Base-by-base conservation (phyloP, 2,888 invertebrate genomes). In the Andrena marginata region DNA sequence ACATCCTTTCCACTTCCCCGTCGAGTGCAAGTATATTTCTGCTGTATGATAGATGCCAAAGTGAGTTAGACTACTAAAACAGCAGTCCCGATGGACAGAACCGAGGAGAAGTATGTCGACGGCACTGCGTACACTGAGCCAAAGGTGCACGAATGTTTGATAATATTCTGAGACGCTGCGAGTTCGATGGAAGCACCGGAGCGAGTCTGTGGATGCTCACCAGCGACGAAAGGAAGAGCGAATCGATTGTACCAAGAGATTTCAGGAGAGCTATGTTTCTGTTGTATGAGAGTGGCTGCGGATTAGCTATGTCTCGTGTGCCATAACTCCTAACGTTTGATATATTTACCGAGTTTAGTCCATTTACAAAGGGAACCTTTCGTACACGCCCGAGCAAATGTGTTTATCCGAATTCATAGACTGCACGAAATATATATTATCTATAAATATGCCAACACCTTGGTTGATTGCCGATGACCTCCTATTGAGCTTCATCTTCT, bases 351-450 rank as follows among this genome's bases (percentile, higher is more conserved):
- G 85, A 89, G 76, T 90, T 84, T 91, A 91, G 91, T 91, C 88
- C 85, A 89, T 90, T 90, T 90, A 88, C 84, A 87, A 56, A 77
- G 54, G 85, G 82, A 85, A 89, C 84, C 89, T 91, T 90, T 91
- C 88, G 89, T 90, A 92, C 89, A 86, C 90, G 87, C 87, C 89
- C 85, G 86, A 90, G 88, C 85, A 87, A 89, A 90, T 89, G 90
- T 92, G 90, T 92, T 92, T 92, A 91, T 86, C 88, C 88, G 87
- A 89, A 91, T 86, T 86, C 86, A 91, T 92, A 92, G 90, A 92
- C 91, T 91, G 92, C 93, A 93, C 93, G 91, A 91, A 92, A 91
- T 90, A 92, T 89, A 91, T 89, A 92, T 90, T 84, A 85, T 63
- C 79, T 85, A 80, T 79, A 73, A 64, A 82, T 69, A 73, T 20